Conservation (phyloP, 2,888 invertebrate genomes). For the Frankliniella intonsa region DNA sequence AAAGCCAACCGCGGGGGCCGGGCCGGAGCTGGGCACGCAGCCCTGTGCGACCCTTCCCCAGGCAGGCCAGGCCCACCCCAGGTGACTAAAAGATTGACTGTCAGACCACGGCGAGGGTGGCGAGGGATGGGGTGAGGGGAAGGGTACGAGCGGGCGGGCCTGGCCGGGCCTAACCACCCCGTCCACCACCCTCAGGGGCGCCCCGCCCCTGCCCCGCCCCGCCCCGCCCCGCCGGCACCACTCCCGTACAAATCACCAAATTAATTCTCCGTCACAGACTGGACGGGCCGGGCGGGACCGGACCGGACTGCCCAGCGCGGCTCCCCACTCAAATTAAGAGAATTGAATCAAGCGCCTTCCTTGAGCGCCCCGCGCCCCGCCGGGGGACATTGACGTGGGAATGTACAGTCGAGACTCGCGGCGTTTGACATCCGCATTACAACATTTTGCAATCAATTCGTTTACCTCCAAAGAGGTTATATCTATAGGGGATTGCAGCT, state of each 20-base stretch:
- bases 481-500: too few relatives aligned
- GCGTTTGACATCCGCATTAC: too few relatives aligned
- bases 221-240: background rate
- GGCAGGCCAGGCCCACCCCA: background rate
- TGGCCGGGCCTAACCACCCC: background rate
- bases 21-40: background rate
- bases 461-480: too few relatives aligned
- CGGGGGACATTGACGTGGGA: background rate
- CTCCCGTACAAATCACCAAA: slow-evolving; percentile 19
- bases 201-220: background rate
- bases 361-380: background rate
- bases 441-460: too few relatives aligned
- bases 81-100: slow-evolving; percentile 20
- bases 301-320: background rate
- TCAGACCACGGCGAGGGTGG: background rate
- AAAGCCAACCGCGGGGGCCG: background rate
- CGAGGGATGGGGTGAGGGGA: background rate
- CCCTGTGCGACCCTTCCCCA: background rate
- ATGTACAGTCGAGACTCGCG: too few relatives aligned
- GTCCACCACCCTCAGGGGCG: too few relatives aligned
- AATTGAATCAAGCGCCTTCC: too few relatives aligned
- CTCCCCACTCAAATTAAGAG: too few relatives aligned
- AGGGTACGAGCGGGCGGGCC: background rate
- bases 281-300: background rate
- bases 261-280: background rate